Evolutionary conservation across 2,797 vertebrate genomes (phyloP).

Genomic region (Denticeps clupeoides): DNA sequence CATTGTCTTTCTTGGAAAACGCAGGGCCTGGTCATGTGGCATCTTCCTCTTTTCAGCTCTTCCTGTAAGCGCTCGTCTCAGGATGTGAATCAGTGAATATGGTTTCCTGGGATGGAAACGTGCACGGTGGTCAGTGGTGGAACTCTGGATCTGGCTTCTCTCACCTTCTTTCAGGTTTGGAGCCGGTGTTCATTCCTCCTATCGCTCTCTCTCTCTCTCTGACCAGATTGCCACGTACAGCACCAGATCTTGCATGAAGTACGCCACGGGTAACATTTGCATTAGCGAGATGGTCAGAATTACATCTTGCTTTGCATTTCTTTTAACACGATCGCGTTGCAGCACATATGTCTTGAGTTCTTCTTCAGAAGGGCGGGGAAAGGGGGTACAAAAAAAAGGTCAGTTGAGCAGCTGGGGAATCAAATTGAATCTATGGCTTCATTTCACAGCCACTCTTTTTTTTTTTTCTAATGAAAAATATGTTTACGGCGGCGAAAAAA

Average conservation of each 20-base stretch:
- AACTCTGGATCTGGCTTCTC: no score
- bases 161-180: no score
- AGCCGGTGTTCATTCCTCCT: slow-evolving; percentile 23
- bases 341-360: slow-evolving; percentile 62
- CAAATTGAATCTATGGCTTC: slow-evolving; percentile 61
- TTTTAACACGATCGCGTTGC: slow-evolving; percentile 53
- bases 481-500: slow-evolving; percentile 65
- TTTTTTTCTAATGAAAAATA: slow-evolving; percentile 35
- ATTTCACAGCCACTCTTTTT: slow-evolving; percentile 42
- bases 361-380: slow-evolving; percentile 36
- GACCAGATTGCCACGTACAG: neutral
- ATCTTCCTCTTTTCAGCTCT: neutral
- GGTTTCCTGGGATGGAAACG: neutral
- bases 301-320: slow-evolving; percentile 20
- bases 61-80: neutral
- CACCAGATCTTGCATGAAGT: slow-evolving; percentile 55
- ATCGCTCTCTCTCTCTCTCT: neutral
- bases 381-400: slow-evolving; percentile 33
- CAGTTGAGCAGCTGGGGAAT: slow-evolving; percentile 55
- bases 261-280: slow-evolving; percentile 64
- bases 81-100: neutral
- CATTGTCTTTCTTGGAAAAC: neutral
- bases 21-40: neutral
- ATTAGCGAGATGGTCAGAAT: slow-evolving; percentile 29
- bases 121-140: slow-evolving; percentile 6